Base-by-base conservation (phyloP, 2,888 invertebrate genomes). In the Cephus nigrinus region DNA sequence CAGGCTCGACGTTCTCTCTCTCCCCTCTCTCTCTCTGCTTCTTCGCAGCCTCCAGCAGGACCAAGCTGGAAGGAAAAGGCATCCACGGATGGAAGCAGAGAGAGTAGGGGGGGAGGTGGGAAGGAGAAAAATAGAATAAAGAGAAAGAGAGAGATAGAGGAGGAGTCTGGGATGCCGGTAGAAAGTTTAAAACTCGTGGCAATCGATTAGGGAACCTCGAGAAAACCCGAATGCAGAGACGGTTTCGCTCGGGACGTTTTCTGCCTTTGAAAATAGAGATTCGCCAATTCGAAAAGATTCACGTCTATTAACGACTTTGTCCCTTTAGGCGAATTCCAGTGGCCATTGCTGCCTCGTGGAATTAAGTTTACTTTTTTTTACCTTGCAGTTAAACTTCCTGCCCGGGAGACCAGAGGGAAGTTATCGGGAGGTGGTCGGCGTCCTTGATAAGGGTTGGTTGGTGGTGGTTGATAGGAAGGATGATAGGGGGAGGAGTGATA, bases 21-120 rank as follows among this genome's bases (percentile, higher is more conserved):
- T 81, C 79, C 80, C 80, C 76, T 73, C 76, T 80, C 79, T 55
- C 78, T 82, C 81, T 93, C 91, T 84, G 74, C 93, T 93, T 77
- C 94, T 94, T 3, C 95, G 40, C 40, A 55, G 23, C 23, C 55
- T 23, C 5, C 94, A 95, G 74, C 95, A 92, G 79, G 94, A 91
- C 94, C 95, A 95, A 78, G 94, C 93, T 90, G 23, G 55, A 55
- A 55, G 55, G 55, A 55, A 55, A 55, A 55, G 55, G 55, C 55
- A 55, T 55, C 55, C 55, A 9, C 9, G 55, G 55, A 55, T 55
- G 23, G 55, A 69, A 69, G 69, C 30, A 69, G 35, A 36, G 15
- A 74, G 15, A 74, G 36, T 30, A 73, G 30, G 33, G 33, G 33
- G 34, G 33, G 34, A 79, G 84, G 80, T 35, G 35, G 80, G 75